These are phyloP conservation scores for Drosophila kikkawai DNA, from an alignment of 1,140 invertebrate species.

Conservation along the genomic window DNA sequence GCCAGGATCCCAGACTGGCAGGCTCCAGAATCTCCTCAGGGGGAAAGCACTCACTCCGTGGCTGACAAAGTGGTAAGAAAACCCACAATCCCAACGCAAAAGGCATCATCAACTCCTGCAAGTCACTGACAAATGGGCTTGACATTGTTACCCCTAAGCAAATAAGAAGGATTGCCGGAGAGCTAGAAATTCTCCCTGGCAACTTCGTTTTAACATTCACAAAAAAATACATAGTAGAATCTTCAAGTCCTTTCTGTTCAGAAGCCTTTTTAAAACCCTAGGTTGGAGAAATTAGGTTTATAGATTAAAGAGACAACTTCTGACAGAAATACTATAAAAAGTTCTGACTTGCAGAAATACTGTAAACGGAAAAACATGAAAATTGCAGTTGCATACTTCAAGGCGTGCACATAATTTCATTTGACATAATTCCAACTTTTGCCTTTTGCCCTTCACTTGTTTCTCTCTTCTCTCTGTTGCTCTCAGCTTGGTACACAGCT, in stretches of 20 bases:
- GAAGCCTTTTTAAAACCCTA: background rate
- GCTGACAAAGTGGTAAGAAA: constrained; percentile 21
- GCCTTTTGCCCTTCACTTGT: constrained; percentile 29
- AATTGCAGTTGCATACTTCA: constrained; percentile 36
- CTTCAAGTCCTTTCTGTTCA: too few species aligned
- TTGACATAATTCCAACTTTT: constrained; percentile 51
- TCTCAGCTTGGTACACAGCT: constrained; percentile 6
- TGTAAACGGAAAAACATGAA: constrained; percentile 11
- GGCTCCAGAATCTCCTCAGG: constrained; percentile 18
- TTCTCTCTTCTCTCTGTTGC: background rate
- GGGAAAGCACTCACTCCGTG: constrained; percentile 9
- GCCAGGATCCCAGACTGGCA: constrained; percentile 6
- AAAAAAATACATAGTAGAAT: background rate
- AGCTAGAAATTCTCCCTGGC: background rate
- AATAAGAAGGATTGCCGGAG: constrained; percentile 16
- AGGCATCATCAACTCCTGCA: constrained; percentile 29
- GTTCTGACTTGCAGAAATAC: background rate
- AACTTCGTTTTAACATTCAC: background rate
- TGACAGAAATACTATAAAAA: background rate
- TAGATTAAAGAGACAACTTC: background rate
- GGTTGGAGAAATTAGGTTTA: background rate
- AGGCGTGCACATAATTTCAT: constrained; percentile 46
- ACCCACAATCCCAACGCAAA: constrained; percentile 12
- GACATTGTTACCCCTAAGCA: constrained; percentile 40
- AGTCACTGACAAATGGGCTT: constrained; percentile 51